phyloP scores from a whole-genome alignment of 1,140 invertebrate species.

The Anthonomus grandis region DNA sequence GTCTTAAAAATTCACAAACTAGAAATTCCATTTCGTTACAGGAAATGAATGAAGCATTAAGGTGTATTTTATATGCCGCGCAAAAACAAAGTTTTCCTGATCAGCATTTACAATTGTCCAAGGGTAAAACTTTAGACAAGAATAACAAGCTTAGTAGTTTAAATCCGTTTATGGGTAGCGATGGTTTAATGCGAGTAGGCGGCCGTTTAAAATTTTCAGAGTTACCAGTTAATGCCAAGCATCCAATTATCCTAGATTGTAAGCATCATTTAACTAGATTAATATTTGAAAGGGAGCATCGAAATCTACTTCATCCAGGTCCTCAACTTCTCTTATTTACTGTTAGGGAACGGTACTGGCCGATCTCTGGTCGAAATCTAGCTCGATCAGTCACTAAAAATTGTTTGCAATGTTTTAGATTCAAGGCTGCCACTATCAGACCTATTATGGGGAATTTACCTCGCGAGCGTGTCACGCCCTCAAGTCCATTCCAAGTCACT shows the following conservation, averaged over 20 bases:
- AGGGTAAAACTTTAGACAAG: too few species aligned
- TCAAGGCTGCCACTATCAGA: not conserved
- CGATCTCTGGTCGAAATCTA: constrained; percentile 15
- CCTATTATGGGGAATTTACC: constrained; percentile 4
- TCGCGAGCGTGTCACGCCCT: not conserved
- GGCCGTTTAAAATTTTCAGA: constrained; percentile 41
- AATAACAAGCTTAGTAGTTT: not conserved
- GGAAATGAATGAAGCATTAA: too few species aligned
- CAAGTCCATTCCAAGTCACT: not conserved
- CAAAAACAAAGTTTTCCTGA: too few species aligned
- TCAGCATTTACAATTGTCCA: too few species aligned
- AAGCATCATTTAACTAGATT: constrained; percentile 28
- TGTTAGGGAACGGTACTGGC: constrained; percentile 35
- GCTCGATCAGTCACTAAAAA: constrained; percentile 29
- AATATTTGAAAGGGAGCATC: constrained; percentile 26
- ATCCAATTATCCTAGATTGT: constrained; percentile 47
- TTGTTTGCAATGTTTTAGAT: constrained; percentile 10
- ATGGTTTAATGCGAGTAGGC: constrained; percentile 45
- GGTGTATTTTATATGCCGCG: too few species aligned
- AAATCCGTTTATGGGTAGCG: constrained; percentile 27
- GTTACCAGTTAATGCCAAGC: constrained; percentile 36
- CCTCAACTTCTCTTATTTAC: constrained; percentile 26
- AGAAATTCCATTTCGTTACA: too few species aligned
- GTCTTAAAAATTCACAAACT: too few species aligned
- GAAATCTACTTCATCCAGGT: constrained; percentile 36